Evolutionary conservation across 2,113 vertebrate genomes (phyloP).

Genomic region (Bettongia penicillata): DNA sequence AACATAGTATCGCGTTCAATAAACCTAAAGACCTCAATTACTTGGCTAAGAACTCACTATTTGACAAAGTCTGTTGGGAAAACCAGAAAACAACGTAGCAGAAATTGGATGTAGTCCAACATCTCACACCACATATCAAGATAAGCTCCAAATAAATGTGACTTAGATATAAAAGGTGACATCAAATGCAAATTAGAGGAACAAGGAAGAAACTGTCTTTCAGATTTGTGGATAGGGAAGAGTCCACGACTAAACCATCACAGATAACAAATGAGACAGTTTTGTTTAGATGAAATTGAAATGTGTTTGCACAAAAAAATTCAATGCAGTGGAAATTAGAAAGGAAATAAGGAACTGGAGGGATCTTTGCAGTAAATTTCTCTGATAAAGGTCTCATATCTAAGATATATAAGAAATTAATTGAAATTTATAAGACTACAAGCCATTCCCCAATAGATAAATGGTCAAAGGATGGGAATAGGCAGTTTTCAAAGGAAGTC

Average conservation of each 20-base stretch:
- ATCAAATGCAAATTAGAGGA: not conserved
- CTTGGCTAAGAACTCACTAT: not conserved
- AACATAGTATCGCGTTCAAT: not conserved
- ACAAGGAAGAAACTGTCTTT: not conserved
- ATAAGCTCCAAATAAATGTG: not conserved
- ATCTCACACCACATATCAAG: not conserved
- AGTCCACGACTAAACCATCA: not conserved
- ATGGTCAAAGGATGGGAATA: not conserved
- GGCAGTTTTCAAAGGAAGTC: not conserved
- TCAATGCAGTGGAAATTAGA: not conserved
- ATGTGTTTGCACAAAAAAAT: not conserved
- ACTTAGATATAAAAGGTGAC: not conserved
- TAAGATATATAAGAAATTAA: not conserved
- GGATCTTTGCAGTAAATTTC: not conserved
- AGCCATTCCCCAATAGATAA: not conserved
- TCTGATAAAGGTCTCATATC: not conserved
- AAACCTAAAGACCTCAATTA: not conserved
- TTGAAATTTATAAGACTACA: not conserved
- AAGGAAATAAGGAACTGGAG: too few species aligned
- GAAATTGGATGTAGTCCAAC: not conserved
- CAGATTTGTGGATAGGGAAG: not conserved
- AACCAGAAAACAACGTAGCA: not conserved
- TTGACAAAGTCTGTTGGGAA: not conserved
- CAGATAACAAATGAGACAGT: not conserved
- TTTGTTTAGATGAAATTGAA: not conserved